These are phyloP conservation scores for Palaemon carinicauda DNA, from an alignment of 1,140 invertebrate genomes.

Conservation along the genomic window DNA sequence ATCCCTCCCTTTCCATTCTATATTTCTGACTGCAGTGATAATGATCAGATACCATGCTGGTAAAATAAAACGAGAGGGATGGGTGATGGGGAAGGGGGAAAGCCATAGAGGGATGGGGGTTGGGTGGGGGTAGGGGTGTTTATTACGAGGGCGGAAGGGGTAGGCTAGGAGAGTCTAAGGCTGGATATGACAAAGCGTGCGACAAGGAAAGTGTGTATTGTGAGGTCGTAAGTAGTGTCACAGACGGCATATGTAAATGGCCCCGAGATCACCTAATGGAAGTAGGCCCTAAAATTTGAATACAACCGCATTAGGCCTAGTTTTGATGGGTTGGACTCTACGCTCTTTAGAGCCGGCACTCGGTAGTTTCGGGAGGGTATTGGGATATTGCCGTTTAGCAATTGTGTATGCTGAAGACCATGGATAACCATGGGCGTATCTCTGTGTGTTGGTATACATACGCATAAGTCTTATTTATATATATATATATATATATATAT, in stretches of 20 bases:
- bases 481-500: slow-evolving; percentile 5
- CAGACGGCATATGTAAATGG: slow-evolving; percentile 9
- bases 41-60: no score
- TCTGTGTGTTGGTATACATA: not conserved
- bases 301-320: slow-evolving; percentile 48
- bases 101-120: no score
- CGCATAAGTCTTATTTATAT: not conserved
- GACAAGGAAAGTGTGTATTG: not conserved
- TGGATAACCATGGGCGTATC: not conserved
- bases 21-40: not conserved
- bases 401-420: no score
- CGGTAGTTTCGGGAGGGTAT: no score
- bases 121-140: no score
- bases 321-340: not conserved
- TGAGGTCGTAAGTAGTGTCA: slow-evolving; percentile 31
- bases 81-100: no score
- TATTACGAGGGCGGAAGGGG: no score
- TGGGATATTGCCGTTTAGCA: no score
- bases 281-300: slow-evolving; percentile 46
- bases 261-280: slow-evolving; percentile 39
- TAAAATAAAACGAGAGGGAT: no score
- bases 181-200: no score
- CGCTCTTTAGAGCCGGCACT: not conserved
- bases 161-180: no score
- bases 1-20: not conserved